phyloP scores from a whole-genome alignment of 2,888 invertebrate species.

The Mamestra brassicae region DNA sequence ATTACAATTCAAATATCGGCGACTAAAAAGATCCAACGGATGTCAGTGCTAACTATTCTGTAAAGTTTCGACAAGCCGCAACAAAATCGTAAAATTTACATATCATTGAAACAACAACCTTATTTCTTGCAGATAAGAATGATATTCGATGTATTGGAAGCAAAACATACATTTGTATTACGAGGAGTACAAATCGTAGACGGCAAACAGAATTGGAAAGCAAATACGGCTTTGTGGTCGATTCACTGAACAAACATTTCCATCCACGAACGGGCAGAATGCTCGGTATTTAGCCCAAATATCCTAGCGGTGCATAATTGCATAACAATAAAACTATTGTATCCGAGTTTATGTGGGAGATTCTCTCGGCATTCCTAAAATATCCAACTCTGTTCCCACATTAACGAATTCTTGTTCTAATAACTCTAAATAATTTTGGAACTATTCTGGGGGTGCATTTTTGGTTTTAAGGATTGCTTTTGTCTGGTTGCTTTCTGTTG shows the following conservation, averaged over 20 bases:
- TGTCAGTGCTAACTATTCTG: constrained; percentile 76
- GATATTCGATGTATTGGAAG: constrained; percentile 7
- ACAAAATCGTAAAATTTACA: constrained; percentile 43
- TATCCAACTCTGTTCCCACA: constrained; percentile 60
- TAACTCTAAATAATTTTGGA: constrained; percentile 31
- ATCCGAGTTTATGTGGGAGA: constrained; percentile 54
- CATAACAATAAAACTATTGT: constrained; percentile 68
- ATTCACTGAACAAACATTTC: constrained; percentile 72
- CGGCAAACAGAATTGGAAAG: constrained; percentile 63
- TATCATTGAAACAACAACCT: constrained; percentile 36
- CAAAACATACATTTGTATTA: constrained; percentile 36
- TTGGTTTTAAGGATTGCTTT: constrained; percentile 15
- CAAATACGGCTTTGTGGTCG: constrained; percentile 69
- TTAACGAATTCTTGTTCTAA: constrained; percentile 56
- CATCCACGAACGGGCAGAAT: constrained; percentile 48
- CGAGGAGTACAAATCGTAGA: constrained; percentile 51
- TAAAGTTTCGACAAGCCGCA: constrained; percentile 68
- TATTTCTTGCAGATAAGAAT: constrained; percentile 44
- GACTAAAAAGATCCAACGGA: constrained; percentile 69
- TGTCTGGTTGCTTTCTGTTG: not conserved
- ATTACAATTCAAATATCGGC: constrained; percentile 67
- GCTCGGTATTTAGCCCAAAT: constrained; percentile 66
- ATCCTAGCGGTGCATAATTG: constrained; percentile 55
- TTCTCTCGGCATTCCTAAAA: constrained; percentile 55
- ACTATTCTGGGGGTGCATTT: constrained; percentile 13